Conservation (phyloP, 2,113 vertebrate genomes). For the Sander vitreus region DNA sequence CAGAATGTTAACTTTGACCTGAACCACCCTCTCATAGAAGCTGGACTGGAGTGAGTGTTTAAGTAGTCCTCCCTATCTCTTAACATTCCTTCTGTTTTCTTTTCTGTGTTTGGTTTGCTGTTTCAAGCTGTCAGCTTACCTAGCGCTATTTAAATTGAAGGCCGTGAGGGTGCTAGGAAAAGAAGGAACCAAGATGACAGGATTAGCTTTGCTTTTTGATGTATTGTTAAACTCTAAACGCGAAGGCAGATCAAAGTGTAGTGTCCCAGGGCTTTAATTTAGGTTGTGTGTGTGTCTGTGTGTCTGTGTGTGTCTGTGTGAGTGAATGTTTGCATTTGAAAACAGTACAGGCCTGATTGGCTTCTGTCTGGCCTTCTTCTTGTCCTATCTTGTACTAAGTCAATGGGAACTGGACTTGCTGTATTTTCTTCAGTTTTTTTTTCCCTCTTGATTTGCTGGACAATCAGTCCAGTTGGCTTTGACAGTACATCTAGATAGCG, state of each 20-base stretch:
- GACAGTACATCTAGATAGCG: background rate
- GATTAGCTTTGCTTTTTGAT: conserved; percentile 21
- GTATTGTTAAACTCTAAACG: background rate
- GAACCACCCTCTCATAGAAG: conserved; percentile 52
- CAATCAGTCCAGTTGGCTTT: background rate
- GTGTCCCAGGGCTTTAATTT: background rate
- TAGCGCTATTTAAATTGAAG: background rate
- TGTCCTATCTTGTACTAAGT: conserved; percentile 14
- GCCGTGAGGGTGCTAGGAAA: background rate
- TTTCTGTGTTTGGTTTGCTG: background rate
- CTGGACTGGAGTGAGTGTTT: conserved; percentile 79
- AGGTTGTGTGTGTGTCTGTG: conserved; percentile 1
- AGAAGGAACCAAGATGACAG: background rate
- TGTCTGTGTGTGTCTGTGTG: background rate
- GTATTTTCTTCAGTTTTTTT: background rate
- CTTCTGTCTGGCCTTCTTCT: background rate
- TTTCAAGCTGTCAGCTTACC: background rate
- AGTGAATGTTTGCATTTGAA: background rate
- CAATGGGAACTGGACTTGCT: conserved; percentile 8
- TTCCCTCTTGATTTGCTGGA: background rate
- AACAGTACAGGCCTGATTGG: background rate
- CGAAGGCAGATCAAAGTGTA: background rate
- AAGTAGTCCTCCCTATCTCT: background rate
- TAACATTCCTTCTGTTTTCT: conserved; percentile 2
- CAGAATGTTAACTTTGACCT: conserved; percentile 71